Evolutionary conservation across 2,797 vertebrate species (phyloP).

Genomic region (Gallinago stenura): DNA sequence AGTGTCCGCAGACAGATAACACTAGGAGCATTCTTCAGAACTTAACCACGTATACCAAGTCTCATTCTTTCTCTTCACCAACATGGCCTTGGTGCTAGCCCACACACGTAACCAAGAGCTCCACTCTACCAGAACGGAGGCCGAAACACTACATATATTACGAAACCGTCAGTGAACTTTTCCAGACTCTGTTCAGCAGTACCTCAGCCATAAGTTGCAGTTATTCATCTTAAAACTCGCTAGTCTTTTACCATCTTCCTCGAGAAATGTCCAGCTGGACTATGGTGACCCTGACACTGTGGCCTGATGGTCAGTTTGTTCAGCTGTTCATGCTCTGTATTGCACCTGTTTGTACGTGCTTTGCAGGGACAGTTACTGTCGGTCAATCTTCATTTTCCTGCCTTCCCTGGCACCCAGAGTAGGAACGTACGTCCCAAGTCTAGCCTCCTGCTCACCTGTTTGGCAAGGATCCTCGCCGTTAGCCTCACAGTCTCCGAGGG

Average conservation of each 20-base stretch:
- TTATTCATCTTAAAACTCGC: background rate
- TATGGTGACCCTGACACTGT: background rate
- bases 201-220: background rate
- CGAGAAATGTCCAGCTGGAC: background rate
- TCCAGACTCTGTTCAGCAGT: background rate
- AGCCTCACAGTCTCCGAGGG: constrained; percentile 92
- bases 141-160: background rate
- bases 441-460: constrained; percentile 83
- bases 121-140: background rate
- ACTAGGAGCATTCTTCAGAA: background rate
- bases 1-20: background rate
- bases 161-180: background rate
- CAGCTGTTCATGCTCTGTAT: background rate
- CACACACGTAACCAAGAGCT: fast-evolving
- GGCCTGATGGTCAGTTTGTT: background rate
- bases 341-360: background rate
- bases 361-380: background rate
- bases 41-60: background rate
- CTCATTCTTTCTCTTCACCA: background rate
- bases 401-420: constrained; percentile 6
- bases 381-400: constrained; percentile 9
- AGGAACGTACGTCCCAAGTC: background rate
- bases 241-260: background rate
- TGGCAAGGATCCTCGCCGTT: constrained; percentile 91
- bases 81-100: fast-evolving